Evolutionary conservation across 92 coral and sea anemone species (phyloP).

Genomic region (Meandrina meandrites): DNA sequence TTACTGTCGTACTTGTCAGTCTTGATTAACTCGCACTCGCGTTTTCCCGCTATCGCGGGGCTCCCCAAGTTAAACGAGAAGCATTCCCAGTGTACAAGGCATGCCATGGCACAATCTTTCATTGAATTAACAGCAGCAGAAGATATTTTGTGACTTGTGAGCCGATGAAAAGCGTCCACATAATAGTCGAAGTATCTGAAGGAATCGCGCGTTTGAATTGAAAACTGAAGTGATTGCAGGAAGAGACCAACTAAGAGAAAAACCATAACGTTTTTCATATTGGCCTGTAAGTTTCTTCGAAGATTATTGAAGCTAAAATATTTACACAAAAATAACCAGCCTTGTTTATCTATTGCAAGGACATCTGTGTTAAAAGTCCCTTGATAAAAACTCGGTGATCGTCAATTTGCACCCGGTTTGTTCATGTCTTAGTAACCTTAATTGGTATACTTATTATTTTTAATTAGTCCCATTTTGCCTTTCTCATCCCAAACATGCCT

Average conservation of each 20-base stretch:
- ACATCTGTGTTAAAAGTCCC: no score
- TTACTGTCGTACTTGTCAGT: constrained; percentile 13
- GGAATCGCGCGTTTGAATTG: neutral
- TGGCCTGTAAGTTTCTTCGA: neutral
- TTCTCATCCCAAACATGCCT: no score
- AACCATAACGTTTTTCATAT: neutral
- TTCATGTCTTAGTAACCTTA: no score
- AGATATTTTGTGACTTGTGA: constrained; percentile 13
- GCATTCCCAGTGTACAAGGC: neutral
- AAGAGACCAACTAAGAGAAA: neutral
- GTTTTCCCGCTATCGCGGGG: neutral
- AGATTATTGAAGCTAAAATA: no score
- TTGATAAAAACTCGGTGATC: no score
- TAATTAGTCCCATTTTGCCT: no score
- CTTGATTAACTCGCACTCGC: constrained; percentile 2
- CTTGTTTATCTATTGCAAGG: no score
- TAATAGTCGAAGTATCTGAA: neutral
- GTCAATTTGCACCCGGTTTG: no score
- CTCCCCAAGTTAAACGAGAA: constrained; percentile 10
- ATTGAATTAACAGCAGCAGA: neutral
- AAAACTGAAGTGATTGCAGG: neutral
- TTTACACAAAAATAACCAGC: no score
- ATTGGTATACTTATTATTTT: no score
- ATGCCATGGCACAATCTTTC: neutral
- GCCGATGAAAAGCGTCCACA: constrained; percentile 12